phyloP scores from a whole-genome alignment of 2,113 vertebrate genomes.

The Scalopus aquaticus region DNA sequence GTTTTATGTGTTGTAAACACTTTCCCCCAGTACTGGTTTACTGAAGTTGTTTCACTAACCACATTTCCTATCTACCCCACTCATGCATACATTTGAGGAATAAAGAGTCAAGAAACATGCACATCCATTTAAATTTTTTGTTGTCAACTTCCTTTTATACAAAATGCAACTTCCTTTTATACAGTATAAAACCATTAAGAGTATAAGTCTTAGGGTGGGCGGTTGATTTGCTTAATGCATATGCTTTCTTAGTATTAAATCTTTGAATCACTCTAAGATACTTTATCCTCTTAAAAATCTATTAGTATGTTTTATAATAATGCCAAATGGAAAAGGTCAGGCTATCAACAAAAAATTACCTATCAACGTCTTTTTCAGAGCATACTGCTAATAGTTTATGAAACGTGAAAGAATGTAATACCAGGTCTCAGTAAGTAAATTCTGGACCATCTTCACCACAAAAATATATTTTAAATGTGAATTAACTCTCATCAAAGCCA shows the following conservation, averaged over 20 bases:
- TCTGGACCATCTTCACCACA: not conserved
- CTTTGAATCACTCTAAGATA: not conserved
- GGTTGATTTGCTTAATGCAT: not conserved
- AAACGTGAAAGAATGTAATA: not conserved
- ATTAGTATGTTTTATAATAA: not conserved
- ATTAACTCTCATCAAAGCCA: not conserved
- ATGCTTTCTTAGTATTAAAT: not conserved
- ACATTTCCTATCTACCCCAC: not conserved
- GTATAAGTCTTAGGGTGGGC: not conserved
- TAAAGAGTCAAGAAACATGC: not conserved
- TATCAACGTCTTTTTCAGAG: not conserved
- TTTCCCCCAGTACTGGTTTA: not conserved
- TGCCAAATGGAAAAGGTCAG: not conserved
- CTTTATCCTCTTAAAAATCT: not conserved
- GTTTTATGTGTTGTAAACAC: not conserved
- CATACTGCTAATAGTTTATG: not conserved
- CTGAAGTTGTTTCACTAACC: not conserved
- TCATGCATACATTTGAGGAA: not conserved
- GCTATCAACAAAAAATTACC: too few species aligned
- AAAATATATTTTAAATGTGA: not conserved
- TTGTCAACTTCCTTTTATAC: not conserved
- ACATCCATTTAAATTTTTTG: not conserved
- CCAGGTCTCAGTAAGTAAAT: not conserved
- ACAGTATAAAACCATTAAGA: not conserved
- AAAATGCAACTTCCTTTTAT: not conserved